Percentiles rank a stretch among this genome's conserved stretches.
phyloP scores from a whole-genome alignment of 2,113 vertebrate genomes.

The Gymnobelideus leadbeateri region DNA sequence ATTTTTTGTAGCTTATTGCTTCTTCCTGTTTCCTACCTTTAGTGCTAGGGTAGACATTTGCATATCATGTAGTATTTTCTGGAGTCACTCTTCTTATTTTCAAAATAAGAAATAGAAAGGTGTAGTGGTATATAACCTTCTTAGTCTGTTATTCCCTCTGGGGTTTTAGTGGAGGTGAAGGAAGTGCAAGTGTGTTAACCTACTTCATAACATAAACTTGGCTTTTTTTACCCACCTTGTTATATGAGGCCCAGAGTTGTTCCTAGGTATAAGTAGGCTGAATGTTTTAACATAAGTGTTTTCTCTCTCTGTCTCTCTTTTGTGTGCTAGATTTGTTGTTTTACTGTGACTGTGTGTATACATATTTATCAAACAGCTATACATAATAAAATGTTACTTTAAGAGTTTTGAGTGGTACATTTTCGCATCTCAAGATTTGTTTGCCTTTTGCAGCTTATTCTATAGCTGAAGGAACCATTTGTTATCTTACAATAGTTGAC shows the following conservation, averaged over 20 bases:
- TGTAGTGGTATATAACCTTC: neutral
- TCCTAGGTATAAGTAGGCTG: neutral
- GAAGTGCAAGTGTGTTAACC: neutral
- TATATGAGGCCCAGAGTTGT: neutral
- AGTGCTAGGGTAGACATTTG: neutral
- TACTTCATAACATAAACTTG: neutral
- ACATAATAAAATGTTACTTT: neutral
- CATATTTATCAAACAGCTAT: neutral
- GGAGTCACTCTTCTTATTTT: neutral
- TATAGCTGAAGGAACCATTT: neutral
- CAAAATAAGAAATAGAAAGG: conserved; percentile 5
- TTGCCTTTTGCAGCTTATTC: neutral
- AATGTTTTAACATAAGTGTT: neutral
- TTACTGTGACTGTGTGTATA: neutral
- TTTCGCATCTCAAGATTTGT: neutral
- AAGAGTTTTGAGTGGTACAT: neutral
- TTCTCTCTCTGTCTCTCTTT: neutral
- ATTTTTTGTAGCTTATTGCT: neutral
- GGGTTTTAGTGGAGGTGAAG: neutral
- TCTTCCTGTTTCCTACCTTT: neutral
- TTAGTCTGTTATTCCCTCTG: neutral
- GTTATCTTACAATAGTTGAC: too few species aligned
- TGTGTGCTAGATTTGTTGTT: neutral
- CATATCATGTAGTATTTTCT: neutral
- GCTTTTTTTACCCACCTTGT: neutral